Evolutionary conservation across 2,113 vertebrate genomes (phyloP), one percentile per base, ranked within the genome.

Genomic region (Alligator mississippiensis): DNA sequence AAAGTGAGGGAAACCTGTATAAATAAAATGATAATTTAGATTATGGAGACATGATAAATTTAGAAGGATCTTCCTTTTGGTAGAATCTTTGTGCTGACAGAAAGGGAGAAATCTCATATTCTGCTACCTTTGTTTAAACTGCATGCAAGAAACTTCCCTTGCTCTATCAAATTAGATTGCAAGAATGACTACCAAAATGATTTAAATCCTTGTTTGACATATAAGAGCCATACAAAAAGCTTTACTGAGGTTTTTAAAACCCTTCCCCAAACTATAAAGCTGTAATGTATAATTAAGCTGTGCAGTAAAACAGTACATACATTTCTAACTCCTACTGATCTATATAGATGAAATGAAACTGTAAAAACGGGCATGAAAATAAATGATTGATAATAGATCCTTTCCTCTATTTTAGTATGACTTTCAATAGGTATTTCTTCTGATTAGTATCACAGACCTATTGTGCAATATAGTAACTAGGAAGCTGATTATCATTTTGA

Each of bases 121-220:
- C 47, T 9, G 7, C 47, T 47, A 47, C 47, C 47, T 47, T 47
- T 77, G 87, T 95, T 91, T 77, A 74, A 16, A 11, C 15, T 85
- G 58, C 25, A 68, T 47, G 80, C 91, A 87, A 94, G 81, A 61
- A 77, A 85, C 80, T 47, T 68, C 91, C 82, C 81, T 87, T 75
- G 38, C 58, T 47, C 47, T 87, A 59, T 64, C 5, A 4, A 77
- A 68, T 82, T 85, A 54, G 58, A 24, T 92, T 92, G 18, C 63
- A 27, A 92, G 30, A 85, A 88, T 47, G 77, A 16, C n/a, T 94
- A 62, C 54, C 57, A 85, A 93, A 92, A 79, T 57, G 62, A 78
- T 92, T 92, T 81, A 72, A 55, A 3, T 18, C 74, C 9, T 78
- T 80, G 2, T 90, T 76, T 94, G n/a, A 81, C 13, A 93, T 87